phyloP scores from a whole-genome alignment of 2,888 invertebrate species.

The Ganaspis brasiliensis region DNA sequence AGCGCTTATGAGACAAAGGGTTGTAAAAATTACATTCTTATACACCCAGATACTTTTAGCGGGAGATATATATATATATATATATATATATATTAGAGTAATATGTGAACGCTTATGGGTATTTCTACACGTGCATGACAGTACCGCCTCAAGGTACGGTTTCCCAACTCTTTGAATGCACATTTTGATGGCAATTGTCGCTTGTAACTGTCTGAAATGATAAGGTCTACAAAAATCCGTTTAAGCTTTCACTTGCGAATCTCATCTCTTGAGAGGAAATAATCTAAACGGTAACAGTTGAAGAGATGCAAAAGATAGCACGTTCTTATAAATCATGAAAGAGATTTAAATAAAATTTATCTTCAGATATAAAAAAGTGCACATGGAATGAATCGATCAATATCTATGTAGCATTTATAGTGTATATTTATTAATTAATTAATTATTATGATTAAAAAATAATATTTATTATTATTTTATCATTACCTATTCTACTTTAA shows the following conservation, averaged over 20 bases:
- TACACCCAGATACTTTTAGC: neutral
- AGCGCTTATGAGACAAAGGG: neutral
- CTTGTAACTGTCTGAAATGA: conserved; percentile 24
- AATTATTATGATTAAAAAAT: neutral
- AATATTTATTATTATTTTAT: neutral
- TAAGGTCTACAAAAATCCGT: conserved; percentile 27
- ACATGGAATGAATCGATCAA: neutral
- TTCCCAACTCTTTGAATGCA: conserved; percentile 33
- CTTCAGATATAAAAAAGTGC: neutral
- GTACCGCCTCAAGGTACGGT: conserved; percentile 26
- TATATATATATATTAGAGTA: neutral
- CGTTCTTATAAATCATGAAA: neutral
- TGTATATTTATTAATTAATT: neutral
- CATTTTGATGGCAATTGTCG: conserved; percentile 29
- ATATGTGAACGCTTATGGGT: conserved; percentile 8
- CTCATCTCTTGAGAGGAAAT: neutral
- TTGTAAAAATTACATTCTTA: conserved; percentile 1
- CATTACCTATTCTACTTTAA: no score
- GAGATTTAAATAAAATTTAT: neutral
- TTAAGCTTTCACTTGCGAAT: conserved; percentile 33
- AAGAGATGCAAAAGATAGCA: conserved; percentile 15
- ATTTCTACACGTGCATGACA: conserved; percentile 8
- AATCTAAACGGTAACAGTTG: conserved; percentile 1
- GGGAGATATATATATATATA: no score
- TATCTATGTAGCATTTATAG: no score